Base-by-base conservation (phyloP, 1,140 invertebrate genomes). In the Drosophila carrolli region DNA sequence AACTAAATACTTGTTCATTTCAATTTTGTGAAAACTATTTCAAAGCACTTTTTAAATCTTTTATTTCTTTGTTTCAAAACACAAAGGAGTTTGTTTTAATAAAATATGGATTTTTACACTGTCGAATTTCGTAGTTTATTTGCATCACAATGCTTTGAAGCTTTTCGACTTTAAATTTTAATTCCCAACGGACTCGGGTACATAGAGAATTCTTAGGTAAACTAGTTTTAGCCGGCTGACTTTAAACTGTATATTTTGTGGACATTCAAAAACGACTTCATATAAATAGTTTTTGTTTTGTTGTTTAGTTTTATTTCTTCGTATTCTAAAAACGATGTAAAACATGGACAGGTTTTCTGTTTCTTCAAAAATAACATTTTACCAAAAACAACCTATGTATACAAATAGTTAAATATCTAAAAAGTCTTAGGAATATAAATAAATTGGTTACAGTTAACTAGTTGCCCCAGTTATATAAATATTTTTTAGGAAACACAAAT, bases 91-190 rank as follows among this genome's bases (percentile, higher is more conserved):
- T 62, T 62, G 44, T 66, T 44, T 58, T 68, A 78, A 32, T 88
- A 88, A 88, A 88, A 89, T 88, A 86, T 68, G 74, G 59, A 71
- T 79, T 73, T 70, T 48, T 61, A 65, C 59, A 47, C 65, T 51
- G 60, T 40, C 19, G 43, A 70, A 71, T 56, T 60, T 77, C 53
- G 41, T 75, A 66, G 40, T 75, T 78, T 56, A 50, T 50, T 65
- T 60, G 46, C 80, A 89, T 89, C 85, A 89, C 80, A 89, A 75
- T n/a, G 63, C 57, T 88, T 80, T 65, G 59, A 84, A 84, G 62
- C 54, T 70, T 76, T 35, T 71, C 11, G 65, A 71, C 66, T 50
- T 57, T 56, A 68, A 41, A 60, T 37, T 56, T 71, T n/a, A 19
- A 23, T 46, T 53, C 44, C 16, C 54, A 66, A 51, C 60, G 35